These are phyloP conservation scores for Syrrhaptes paradoxus DNA, from an alignment of 2,113 vertebrate genomes.

Conservation along the genomic window DNA sequence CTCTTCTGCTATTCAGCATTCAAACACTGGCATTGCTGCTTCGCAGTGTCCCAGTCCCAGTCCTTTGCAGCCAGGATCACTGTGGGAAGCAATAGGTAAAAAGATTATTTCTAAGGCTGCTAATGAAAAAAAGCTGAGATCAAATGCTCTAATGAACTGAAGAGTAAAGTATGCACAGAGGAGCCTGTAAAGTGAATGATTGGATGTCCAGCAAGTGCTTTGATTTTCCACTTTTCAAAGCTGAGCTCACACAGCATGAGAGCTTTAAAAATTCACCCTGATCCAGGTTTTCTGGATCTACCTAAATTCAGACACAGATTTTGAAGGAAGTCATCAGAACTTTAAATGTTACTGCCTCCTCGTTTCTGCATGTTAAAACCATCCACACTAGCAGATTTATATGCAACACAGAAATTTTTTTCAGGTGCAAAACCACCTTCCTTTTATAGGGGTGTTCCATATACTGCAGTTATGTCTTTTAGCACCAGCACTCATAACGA, in stretches of 20 bases:
- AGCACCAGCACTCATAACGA: background rate
- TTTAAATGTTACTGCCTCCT: background rate
- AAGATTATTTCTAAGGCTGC: background rate
- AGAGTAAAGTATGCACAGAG: background rate
- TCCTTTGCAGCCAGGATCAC: background rate
- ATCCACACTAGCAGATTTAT: background rate
- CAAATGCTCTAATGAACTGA: background rate
- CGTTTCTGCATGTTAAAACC: background rate
- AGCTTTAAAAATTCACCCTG: background rate
- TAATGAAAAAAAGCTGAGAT: background rate
- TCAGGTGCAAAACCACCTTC: background rate
- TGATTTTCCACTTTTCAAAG: background rate
- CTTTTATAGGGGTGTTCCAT: background rate
- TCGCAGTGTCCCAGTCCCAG: background rate
- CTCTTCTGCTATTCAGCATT: background rate
- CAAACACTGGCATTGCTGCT: background rate
- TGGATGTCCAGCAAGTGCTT: background rate
- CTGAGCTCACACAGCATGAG: background rate
- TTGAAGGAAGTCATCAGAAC: background rate
- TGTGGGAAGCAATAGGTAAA: background rate
- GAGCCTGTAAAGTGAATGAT: accelerated
- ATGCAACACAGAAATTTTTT: background rate
- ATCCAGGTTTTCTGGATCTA: background rate
- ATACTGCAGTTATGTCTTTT: background rate
- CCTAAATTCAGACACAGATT: background rate